Percentiles rank a stretch among this genome's conserved stretches.
Conservation (phyloP, 2,797 vertebrate species). For the Australoheros facetus region DNA sequence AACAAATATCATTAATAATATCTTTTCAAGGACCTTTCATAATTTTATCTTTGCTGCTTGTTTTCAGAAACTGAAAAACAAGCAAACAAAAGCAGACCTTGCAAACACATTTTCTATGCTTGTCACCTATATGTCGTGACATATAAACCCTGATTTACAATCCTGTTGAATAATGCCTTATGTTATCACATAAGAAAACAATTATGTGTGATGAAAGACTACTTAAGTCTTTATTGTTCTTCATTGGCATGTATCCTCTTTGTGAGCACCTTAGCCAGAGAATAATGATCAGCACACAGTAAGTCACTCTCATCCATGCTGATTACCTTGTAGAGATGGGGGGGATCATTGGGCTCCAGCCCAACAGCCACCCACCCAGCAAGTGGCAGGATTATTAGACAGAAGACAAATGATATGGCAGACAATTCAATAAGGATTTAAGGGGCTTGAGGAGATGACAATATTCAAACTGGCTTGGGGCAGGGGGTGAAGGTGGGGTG, state of each 20-base stretch:
- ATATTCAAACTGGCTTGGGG: slow-evolving; percentile 23
- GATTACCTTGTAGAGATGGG: slow-evolving; percentile 46
- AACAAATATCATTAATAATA: not conserved
- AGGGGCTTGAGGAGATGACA: slow-evolving; percentile 52
- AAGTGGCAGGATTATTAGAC: slow-evolving; percentile 64
- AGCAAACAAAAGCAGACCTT: not conserved
- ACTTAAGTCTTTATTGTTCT: slow-evolving; percentile 38
- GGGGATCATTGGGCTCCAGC: slow-evolving; percentile 19
- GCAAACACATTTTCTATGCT: not conserved
- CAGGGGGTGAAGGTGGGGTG: not conserved
- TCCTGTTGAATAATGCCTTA: not conserved
- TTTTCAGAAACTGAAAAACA: too few species aligned
- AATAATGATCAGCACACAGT: slow-evolving; percentile 60
- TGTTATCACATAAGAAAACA: not conserved
- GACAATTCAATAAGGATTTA: slow-evolving; percentile 73
- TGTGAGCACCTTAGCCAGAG: slow-evolving; percentile 55
- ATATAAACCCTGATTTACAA: not conserved
- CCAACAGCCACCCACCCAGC: slow-evolving; percentile 43
- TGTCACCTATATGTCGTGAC: not conserved
- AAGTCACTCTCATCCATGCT: slow-evolving; percentile 63
- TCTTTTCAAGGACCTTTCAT: not conserved
- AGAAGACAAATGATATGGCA: slow-evolving; percentile 67
- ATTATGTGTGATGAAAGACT: not conserved
- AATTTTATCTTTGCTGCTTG: not conserved
- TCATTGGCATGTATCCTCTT: slow-evolving; percentile 54